Percentiles rank a stretch among this genome's conserved stretches.
Evolutionary conservation across 2,113 vertebrate species (phyloP).

Genomic region (Turdus rufiventris): DNA sequence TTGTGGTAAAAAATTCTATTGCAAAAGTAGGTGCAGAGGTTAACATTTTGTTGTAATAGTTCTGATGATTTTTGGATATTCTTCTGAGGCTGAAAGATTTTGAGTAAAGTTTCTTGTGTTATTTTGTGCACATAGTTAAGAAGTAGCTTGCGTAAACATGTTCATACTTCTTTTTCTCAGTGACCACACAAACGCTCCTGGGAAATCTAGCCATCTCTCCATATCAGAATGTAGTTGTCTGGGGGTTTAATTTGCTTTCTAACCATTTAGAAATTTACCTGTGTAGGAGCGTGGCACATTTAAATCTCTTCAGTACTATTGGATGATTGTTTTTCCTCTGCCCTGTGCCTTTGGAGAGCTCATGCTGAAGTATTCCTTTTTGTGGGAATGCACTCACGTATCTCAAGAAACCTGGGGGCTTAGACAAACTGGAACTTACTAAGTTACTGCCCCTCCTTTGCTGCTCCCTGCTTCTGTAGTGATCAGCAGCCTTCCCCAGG

Average conservation of each 20-base stretch:
- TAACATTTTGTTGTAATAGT: not conserved
- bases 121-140: not conserved
- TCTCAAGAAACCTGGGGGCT: not conserved
- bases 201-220: not conserved
- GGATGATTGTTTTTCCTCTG: not conserved
- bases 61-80: not conserved
- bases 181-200: not conserved
- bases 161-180: not conserved
- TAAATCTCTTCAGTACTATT: not conserved
- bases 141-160: not conserved
- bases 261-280: not conserved
- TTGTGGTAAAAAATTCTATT: not conserved
- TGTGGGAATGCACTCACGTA: accelerated
- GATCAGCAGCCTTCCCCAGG: not conserved
- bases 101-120: not conserved
- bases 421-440: not conserved
- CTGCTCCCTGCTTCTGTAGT: not conserved
- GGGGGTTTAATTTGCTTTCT: not conserved
- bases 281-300: not conserved
- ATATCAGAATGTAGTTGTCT: not conserved
- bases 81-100: not conserved
- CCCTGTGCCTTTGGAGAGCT: not conserved
- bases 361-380: not conserved
- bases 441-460: not conserved
- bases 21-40: not conserved